Percentiles rank a stretch among this genome's conserved stretches.
Conservation (phyloP, 2,797 vertebrate species). For the Eutrigla gurnardus region DNA sequence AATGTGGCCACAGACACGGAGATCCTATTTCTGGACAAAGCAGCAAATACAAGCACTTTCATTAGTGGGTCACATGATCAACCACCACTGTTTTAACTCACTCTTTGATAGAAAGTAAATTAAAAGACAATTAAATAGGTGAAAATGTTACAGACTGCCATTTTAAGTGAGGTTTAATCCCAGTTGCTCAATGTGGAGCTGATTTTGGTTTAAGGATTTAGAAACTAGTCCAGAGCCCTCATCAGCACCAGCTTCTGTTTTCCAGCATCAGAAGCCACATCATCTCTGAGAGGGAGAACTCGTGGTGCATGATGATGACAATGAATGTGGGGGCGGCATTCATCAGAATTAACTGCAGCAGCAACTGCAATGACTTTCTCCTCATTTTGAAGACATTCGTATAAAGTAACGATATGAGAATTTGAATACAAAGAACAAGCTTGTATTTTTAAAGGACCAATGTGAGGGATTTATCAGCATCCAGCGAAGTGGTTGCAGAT, state of each 20-base stretch:
- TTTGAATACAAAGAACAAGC: background rate
- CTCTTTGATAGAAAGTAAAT: too few relatives aligned
- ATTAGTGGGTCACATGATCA: too few relatives aligned
- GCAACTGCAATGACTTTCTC: background rate
- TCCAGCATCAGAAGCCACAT: background rate
- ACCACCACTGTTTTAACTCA: too few relatives aligned
- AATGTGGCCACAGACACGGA: too few relatives aligned
- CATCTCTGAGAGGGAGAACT: constrained; percentile 3
- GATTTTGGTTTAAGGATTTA: constrained; percentile 10
- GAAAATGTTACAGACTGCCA: background rate
- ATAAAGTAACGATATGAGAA: background rate
- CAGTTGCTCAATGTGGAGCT: background rate
- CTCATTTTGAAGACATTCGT: background rate
- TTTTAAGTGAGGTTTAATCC: constrained; percentile 10
- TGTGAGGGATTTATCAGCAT: background rate
- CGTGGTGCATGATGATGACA: background rate
- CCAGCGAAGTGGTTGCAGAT: background rate
- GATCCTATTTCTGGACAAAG: too few relatives aligned
- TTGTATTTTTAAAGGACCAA: background rate
- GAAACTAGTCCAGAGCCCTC: constrained; percentile 20
- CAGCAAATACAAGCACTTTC: too few relatives aligned
- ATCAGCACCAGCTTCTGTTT: constrained; percentile 2
- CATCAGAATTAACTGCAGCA: background rate
- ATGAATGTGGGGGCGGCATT: background rate
- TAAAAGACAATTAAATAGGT: too few relatives aligned